Percentiles rank a stretch among this genome's conserved stretches.
Conservation (phyloP, 2,888 invertebrate genomes). For the Pterostichus madidus region DNA sequence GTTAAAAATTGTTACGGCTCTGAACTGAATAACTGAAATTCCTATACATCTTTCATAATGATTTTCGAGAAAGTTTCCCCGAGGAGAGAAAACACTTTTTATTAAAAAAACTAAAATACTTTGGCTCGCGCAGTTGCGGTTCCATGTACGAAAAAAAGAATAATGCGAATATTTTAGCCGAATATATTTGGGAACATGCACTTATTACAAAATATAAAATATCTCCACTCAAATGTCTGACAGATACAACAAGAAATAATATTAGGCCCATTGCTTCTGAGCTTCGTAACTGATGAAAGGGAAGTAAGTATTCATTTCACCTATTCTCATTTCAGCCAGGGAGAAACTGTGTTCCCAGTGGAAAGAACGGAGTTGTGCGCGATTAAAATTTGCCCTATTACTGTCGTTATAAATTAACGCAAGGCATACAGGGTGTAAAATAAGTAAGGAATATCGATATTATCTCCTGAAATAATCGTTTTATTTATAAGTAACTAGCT, state of each 20-base stretch:
- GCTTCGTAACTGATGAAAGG: no score
- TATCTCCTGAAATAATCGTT: no score
- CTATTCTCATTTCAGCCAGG: no score
- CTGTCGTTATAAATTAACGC: no score
- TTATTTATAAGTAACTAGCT: no score
- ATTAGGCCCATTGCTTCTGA: neutral
- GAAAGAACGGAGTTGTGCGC: no score
- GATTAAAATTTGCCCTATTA: no score
- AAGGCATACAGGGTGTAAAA: no score
- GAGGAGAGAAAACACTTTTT: slow-evolving; percentile 50
- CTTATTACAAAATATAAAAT: slow-evolving; percentile 40
- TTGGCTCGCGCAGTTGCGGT: neutral
- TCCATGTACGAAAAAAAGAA: neutral
- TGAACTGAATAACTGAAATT: slow-evolving; percentile 51
- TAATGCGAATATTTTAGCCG: slow-evolving; percentile 26
- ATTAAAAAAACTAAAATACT: slow-evolving; percentile 56
- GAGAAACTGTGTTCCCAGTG: no score
- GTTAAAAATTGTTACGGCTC: slow-evolving; percentile 8
- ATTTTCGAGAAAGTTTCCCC: slow-evolving; percentile 55
- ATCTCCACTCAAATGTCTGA: slow-evolving; percentile 1
- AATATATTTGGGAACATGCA: slow-evolving; percentile 31
- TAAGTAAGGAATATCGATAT: no score
- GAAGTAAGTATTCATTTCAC: no score
- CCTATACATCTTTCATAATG: slow-evolving; percentile 62
- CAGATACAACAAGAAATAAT: slow-evolving; percentile 18